Evolutionary conservation across 2,113 vertebrate species (phyloP), one percentile per base, ranked within the genome.

Genomic region (Kobus ellipsiprymnus): DNA sequence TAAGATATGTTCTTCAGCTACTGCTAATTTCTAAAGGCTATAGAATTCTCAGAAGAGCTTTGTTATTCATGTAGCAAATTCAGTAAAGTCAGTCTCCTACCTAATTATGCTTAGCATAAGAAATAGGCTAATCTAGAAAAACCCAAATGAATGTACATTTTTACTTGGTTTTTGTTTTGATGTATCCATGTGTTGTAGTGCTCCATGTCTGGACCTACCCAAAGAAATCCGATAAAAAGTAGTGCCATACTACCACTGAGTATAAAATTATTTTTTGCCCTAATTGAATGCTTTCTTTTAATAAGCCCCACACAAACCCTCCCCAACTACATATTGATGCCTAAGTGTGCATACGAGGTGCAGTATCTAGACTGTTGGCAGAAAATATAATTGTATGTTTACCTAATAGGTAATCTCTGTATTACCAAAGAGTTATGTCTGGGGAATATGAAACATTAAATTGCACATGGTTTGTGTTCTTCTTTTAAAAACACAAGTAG

Each of bases 371-470:
- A 54, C 46, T 52, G 29, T 30, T 86, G 48, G 40, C 90, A 82
- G 92, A 90, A 13, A 95, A 88, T 92, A 64, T 90, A 91, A 96
- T 90, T 94, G 50, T 77, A 57, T 97, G 57, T 90, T 94, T 60
- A 77, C 77, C 62, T 87, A 87, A 83, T 46, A 90, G 40, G 33
- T 71, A 92, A 97, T 90, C 59, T 95, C 13, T 87, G 29, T 91
- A 23, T 93, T 96, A 88, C 71, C 52, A 33, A 92, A 92, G 19
- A 91, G 59, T 30, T 90, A 57, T 44, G 5, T 85, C 78, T 94
- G 48, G 33, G 67, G 36, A 92, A 92, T 88, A 52, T 74, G 33
- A 96, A 59, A 25, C 6, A 23, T 82, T 77, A 60, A 50, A 40
- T 48, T 71, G 30, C 12, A 78, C 13, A 52, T 14, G 64, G 7